phyloP scores from a whole-genome alignment of 23 tunicate species.

The Styela plicata region DNA sequence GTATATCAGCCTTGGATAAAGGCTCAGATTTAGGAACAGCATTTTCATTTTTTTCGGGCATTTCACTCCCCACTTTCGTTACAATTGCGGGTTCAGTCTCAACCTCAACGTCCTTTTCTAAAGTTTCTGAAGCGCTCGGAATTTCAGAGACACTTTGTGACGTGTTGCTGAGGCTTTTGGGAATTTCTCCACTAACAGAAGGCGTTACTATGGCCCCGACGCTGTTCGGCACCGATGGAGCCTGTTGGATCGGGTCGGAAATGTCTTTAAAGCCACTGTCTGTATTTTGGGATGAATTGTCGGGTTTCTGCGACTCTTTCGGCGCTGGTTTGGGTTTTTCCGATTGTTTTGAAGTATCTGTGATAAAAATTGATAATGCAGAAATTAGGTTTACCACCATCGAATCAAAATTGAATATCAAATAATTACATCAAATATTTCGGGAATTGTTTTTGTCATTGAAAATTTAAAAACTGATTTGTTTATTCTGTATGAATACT shows the following conservation, averaged over 20 bases:
- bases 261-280: not conserved
- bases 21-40: no score
- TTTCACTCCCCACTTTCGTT: not conserved
- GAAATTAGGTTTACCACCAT: no score
- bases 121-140: not conserved
- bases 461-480: no score
- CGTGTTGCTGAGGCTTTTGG: constrained; percentile 8
- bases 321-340: not conserved
- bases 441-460: no score
- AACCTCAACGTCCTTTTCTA: not conserved
- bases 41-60: not conserved
- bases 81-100: not conserved
- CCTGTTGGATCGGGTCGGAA: not conserved
- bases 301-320: not conserved
- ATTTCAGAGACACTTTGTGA: constrained; percentile 5
- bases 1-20: no score
- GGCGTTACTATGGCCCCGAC: not conserved
- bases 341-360: not conserved
- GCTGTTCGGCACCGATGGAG: not conserved
- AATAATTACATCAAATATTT: no score
- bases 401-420: no score
- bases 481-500: no score
- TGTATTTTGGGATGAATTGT: not conserved
- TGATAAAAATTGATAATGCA: no score
- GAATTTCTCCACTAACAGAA: not conserved